phyloP scores from a whole-genome alignment of 2,888 invertebrate genomes.

The Agonopterix subpropinquella region DNA sequence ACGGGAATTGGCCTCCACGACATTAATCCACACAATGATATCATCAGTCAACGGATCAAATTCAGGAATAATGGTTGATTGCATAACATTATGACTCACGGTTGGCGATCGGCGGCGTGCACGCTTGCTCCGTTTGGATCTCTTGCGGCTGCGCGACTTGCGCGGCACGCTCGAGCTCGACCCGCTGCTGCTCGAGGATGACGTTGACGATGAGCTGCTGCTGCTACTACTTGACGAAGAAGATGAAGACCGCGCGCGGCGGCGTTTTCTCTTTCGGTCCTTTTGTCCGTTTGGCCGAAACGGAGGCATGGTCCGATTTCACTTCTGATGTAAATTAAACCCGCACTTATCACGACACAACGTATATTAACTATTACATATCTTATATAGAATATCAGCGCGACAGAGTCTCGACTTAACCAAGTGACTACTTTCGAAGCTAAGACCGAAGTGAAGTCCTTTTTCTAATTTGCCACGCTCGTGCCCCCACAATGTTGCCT shows the following conservation, averaged over 20 bases:
- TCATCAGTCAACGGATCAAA: constrained; percentile 14
- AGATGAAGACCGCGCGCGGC: background rate
- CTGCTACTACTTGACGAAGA: background rate
- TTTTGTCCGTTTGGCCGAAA: background rate
- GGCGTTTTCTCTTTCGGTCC: background rate
- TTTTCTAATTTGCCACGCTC: too few relatives aligned
- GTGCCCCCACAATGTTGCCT: too few relatives aligned
- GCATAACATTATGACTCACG: constrained; percentile 11
- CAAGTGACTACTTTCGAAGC: too few relatives aligned
- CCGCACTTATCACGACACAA: background rate
- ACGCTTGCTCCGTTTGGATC: background rate
- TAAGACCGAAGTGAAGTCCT: too few relatives aligned
- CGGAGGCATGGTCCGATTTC: background rate
- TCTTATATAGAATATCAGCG: too few relatives aligned
- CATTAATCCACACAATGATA: constrained; percentile 19
- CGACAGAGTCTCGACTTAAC: too few relatives aligned
- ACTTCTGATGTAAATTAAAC: background rate
- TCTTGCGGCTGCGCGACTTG: background rate
- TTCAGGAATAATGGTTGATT: constrained; percentile 16
- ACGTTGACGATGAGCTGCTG: background rate
- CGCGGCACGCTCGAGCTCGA: background rate
- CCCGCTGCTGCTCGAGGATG: background rate
- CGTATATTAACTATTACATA: too few relatives aligned
- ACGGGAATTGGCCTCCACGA: constrained; percentile 19
- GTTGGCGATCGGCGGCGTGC: constrained; percentile 1